These are phyloP conservation scores for Corvus hawaiiensis DNA, from an alignment of 2,113 vertebrate species.

Conservation along the genomic window DNA sequence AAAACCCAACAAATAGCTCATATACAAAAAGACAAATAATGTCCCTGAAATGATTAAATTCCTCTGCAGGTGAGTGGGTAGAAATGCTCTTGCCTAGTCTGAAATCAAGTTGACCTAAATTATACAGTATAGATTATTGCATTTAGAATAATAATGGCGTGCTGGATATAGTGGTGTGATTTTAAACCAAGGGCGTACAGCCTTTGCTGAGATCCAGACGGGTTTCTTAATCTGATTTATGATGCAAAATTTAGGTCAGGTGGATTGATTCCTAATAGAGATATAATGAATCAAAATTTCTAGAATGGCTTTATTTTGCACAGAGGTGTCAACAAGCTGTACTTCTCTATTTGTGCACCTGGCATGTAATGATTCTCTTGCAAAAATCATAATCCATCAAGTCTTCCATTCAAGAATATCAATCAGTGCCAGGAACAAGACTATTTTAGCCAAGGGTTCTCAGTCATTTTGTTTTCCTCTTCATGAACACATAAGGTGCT, in stretches of 20 bases:
- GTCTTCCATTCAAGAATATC: slow-evolving; percentile 64
- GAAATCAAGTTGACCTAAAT: slow-evolving; percentile 14
- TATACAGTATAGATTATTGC: slow-evolving; percentile 40
- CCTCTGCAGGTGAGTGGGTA: background rate
- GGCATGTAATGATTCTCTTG: slow-evolving; percentile 68
- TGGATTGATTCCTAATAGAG: slow-evolving; percentile 65
- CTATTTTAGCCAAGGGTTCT: slow-evolving; percentile 65
- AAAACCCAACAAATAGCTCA: background rate
- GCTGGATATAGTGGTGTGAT: background rate
- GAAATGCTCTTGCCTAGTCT: background rate
- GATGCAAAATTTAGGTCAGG: slow-evolving; percentile 60
- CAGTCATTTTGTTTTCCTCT: slow-evolving; percentile 65
- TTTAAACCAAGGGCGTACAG: slow-evolving; percentile 37
- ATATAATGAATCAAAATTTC: slow-evolving; percentile 72
- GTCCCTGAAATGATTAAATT: background rate
- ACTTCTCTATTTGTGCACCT: slow-evolving; percentile 66
- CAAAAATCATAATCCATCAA: slow-evolving; percentile 75
- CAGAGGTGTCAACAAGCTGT: slow-evolving; percentile 60
- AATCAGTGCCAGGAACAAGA: slow-evolving; percentile 64
- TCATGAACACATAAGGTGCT: slow-evolving; percentile 19
- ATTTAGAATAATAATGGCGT: slow-evolving; percentile 40
- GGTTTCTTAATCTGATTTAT: slow-evolving; percentile 48
- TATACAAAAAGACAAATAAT: background rate
- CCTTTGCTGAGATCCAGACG: background rate
- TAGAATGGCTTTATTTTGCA: slow-evolving; percentile 57